phyloP scores from a whole-genome alignment of 2,113 vertebrate species.

The Cranoglanis bouderius region DNA sequence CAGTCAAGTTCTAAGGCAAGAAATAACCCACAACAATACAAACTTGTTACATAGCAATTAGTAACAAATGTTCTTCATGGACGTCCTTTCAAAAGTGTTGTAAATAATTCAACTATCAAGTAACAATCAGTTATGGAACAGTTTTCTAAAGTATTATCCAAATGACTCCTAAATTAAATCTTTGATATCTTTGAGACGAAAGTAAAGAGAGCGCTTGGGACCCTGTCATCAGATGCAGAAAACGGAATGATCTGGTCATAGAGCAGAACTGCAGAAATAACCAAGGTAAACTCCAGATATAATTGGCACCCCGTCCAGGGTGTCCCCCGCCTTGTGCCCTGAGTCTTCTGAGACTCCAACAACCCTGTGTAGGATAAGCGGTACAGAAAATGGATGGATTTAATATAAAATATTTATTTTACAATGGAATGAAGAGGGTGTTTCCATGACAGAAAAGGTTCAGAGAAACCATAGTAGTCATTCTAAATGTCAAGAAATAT shows the following conservation, averaged over 20 bases:
- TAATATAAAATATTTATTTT: too few species aligned
- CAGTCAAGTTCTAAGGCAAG: background rate
- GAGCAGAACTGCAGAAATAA: background rate
- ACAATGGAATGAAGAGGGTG: background rate
- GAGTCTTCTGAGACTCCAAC: too few species aligned
- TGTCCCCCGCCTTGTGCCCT: too few species aligned
- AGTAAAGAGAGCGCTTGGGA: background rate
- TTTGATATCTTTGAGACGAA: background rate
- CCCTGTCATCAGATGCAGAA: background rate
- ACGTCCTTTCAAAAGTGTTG: background rate
- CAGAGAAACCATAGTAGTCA: background rate
- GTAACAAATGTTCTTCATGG: background rate
- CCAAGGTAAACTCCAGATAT: background rate
- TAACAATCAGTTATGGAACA: background rate
- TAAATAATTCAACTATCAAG: background rate
- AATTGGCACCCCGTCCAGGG: too few species aligned
- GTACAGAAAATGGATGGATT: too few species aligned
- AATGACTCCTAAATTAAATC: background rate
- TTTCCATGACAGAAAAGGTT: background rate
- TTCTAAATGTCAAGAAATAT: background rate
- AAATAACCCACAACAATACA: background rate
- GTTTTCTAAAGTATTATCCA: background rate
- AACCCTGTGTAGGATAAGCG: too few species aligned
- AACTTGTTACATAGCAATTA: background rate
- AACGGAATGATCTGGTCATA: background rate